Base-by-base conservation (phyloP, 2,113 vertebrate species). In the Pyxicephalus adspersus region DNA sequence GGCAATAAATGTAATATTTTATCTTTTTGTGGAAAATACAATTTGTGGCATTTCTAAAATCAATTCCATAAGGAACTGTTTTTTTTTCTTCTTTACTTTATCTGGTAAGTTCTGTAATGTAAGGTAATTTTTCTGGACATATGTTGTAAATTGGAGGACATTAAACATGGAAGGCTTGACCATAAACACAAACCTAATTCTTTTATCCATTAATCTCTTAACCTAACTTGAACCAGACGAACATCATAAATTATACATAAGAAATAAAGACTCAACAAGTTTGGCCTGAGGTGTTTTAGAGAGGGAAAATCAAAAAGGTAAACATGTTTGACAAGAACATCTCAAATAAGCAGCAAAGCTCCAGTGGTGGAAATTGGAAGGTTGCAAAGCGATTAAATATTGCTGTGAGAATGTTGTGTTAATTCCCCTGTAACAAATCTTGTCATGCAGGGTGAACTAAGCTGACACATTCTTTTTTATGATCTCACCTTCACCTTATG, bases 221-320 rank as follows among this genome's bases (percentile, higher is more conserved):
- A 72, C 68, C 68, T 72, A 55, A 51, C 68, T 54, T 72, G 50
- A 71, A 71, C 68, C 68, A 71, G 68, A 29, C 54, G 68, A 72
- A 72, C 68, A 72, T 72, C 51, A 72, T 72, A 72, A 54, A 72
- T 72, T 72, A 54, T 72, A 72, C 68, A 72, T 72, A 50, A 54
- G 26, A 55, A 51, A 72, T 54, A 54, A 72, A 72, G 68, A 55
- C 68, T 55, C n/a, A 72, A 72, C 68, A 55, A 72, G 28, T 55
- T 31, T 31, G 68, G 7, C 68, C 50, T 25, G 25, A 8, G 11
- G 50, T 26, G 26, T 19, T 55, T 55, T 72, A 50, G 38, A 45
- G 38, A 11, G 15, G 15, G 38, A 13, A 31, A 26, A 72, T 29
- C 28, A 26, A 55, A 72, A 55, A 55, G 50, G 68, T 72, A 72